Evolutionary conservation across 1,140 invertebrate species (phyloP).

Genomic region (Caenorhabditis latens): DNA sequence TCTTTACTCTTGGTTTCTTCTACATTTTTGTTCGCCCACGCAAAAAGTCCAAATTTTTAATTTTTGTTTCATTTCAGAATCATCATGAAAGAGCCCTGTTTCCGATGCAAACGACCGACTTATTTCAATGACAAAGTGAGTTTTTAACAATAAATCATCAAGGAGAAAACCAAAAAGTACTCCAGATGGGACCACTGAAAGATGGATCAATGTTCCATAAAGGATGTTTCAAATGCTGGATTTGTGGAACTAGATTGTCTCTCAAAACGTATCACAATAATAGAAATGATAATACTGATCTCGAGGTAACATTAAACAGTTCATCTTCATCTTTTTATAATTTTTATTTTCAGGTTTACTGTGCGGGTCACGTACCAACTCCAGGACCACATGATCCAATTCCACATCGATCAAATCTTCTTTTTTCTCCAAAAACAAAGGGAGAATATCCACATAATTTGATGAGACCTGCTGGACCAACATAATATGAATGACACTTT

Average conservation of each 20-base stretch:
- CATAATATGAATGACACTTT: conserved; percentile 22
- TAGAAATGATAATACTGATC: conserved; percentile 76
- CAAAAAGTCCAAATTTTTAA: conserved; percentile 19
- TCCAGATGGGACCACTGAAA: conserved; percentile 73
- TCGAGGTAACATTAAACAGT: conserved; percentile 69
- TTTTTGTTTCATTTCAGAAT: neutral
- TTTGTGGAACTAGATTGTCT: conserved; percentile 75
- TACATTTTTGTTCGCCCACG: conserved; percentile 40
- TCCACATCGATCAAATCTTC: conserved; percentile 76
- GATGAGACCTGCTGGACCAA: conserved; percentile 68
- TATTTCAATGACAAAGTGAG: conserved; percentile 77
- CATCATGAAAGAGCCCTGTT: conserved; percentile 77
- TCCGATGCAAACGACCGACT: conserved; percentile 77
- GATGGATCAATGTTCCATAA: conserved; percentile 77
- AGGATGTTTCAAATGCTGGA: conserved; percentile 78
- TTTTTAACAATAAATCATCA: neutral
- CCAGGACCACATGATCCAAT: conserved; percentile 77
- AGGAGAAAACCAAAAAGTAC: neutral
- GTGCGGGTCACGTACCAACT: conserved; percentile 77
- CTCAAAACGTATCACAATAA: conserved; percentile 77
- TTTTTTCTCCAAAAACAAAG: conserved; percentile 77
- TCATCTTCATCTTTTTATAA: neutral
- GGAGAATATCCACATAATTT: conserved; percentile 78
- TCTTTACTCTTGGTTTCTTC: conserved; percentile 1
- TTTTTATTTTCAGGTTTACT: conserved; percentile 73